Conservation (phyloP, 2,888 invertebrate genomes). For the Sepioteuthis lessoniana region DNA sequence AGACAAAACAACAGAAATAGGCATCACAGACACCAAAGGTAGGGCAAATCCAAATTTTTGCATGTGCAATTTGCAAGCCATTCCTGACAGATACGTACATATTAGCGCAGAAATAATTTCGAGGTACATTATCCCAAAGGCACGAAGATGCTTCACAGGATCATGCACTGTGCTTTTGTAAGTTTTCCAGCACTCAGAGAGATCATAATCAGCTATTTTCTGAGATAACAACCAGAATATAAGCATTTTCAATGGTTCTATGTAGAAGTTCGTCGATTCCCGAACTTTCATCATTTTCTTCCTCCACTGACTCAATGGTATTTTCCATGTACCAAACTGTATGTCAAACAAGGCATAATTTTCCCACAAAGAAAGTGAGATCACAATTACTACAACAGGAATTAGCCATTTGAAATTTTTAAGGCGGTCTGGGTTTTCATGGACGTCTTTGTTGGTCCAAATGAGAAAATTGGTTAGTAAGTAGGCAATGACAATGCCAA, state of each 20-base stretch:
- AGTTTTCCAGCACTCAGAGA: background rate
- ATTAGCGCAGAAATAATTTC: conserved; percentile 52
- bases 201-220: conserved; percentile 15
- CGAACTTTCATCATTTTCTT: conserved; percentile 52
- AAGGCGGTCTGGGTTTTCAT: background rate
- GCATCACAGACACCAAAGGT: conserved; percentile 73
- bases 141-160: conserved; percentile 35
- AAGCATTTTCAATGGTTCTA: conserved; percentile 53
- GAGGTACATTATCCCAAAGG: conserved; percentile 54
- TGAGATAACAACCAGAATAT: conserved; percentile 50
- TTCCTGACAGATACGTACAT: conserved; percentile 73
- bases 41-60: conserved; percentile 75
- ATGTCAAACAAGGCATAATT: conserved; percentile 83
- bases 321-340: background rate
- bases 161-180: background rate
- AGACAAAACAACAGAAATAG: conserved; percentile 55
- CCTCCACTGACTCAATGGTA: conserved; percentile 50
- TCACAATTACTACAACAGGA: conserved; percentile 86
- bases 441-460: background rate
- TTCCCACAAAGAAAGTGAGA: conserved; percentile 98
- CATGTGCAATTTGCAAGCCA: conserved; percentile 77
- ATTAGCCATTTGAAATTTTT: conserved; percentile 81
- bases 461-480: conserved; percentile 1
- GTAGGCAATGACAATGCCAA: conserved; percentile 50
- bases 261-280: conserved; percentile 53